These are phyloP conservation scores for Drosophila suboccidentalis DNA, from an alignment of 2,888 invertebrate genomes.

Conservation along the genomic window DNA sequence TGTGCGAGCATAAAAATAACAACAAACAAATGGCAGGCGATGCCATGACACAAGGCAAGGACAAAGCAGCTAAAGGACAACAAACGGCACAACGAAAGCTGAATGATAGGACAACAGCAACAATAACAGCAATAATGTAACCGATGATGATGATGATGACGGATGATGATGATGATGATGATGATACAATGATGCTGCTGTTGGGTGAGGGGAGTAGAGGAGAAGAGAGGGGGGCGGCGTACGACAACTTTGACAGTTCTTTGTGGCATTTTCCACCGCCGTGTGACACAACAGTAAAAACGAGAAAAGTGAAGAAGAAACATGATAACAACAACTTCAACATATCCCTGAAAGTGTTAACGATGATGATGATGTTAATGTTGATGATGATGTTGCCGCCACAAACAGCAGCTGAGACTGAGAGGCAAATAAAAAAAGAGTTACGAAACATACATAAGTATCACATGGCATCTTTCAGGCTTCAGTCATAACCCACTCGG, in stretches of 20 bases:
- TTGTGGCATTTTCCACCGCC: constrained; percentile 64
- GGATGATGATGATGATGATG: constrained; percentile 35
- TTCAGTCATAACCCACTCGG: constrained; percentile 15
- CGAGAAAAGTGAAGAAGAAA: constrained; percentile 1
- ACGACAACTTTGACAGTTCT: constrained; percentile 77
- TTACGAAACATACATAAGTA: constrained; percentile 26
- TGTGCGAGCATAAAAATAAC: constrained; percentile 74
- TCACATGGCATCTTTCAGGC: constrained; percentile 33
- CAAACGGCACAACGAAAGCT: constrained; percentile 31
- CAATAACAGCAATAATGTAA: constrained; percentile 16
- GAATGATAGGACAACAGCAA: constrained; percentile 63
- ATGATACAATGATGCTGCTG: constrained; percentile 26
- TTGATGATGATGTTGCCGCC: constrained; percentile 32
- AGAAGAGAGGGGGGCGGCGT: constrained; percentile 23
- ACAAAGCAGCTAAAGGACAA: constrained; percentile 67
- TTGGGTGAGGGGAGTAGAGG: background rate
- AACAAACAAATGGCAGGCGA: constrained; percentile 63
- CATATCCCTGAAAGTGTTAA: constrained; percentile 65
- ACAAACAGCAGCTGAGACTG: constrained; percentile 25
- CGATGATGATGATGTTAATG: constrained; percentile 49
- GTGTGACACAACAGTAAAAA: constrained; percentile 26
- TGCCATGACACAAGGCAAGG: constrained; percentile 49
- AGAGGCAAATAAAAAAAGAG: constrained; percentile 10
- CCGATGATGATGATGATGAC: constrained; percentile 31
- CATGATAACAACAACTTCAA: constrained; percentile 18